Conservation (phyloP, 2,797 vertebrate species). For the Sebastiscus tertius region DNA sequence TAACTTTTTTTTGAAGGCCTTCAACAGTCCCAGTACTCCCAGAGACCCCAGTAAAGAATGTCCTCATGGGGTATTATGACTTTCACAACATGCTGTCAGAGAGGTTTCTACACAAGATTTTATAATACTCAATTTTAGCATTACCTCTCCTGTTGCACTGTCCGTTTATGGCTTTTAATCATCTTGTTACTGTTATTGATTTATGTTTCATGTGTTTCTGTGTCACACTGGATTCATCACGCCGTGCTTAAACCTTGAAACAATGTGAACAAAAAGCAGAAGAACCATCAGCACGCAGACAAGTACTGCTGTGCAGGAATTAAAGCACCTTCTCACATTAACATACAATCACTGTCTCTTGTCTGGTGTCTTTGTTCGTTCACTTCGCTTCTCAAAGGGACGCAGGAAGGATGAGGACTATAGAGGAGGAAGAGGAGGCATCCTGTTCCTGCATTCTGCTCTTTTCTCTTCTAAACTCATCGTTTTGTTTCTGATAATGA, state of each 20-base stretch:
- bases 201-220: background rate
- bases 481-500: constrained; percentile 31
- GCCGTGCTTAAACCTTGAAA: background rate
- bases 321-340: constrained; percentile 23
- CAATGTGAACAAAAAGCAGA: background rate
- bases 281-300: background rate
- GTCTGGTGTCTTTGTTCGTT: constrained; percentile 25
- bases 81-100: background rate
- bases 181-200: background rate
- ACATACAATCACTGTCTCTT: constrained; percentile 51
- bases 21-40: background rate
- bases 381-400: constrained; percentile 15
- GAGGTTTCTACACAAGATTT: background rate
- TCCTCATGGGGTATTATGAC: background rate
- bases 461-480: background rate
- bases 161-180: background rate
- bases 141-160: background rate
- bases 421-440: constrained; percentile 29
- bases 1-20: no score
- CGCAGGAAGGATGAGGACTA: constrained; percentile 31
- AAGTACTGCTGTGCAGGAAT: background rate
- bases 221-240: background rate
- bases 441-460: constrained; percentile 35
- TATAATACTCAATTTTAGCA: background rate
- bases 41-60: background rate